Evolutionary conservation across 2,113 vertebrate species (phyloP).

Genomic region (Siniperca knerii): DNA sequence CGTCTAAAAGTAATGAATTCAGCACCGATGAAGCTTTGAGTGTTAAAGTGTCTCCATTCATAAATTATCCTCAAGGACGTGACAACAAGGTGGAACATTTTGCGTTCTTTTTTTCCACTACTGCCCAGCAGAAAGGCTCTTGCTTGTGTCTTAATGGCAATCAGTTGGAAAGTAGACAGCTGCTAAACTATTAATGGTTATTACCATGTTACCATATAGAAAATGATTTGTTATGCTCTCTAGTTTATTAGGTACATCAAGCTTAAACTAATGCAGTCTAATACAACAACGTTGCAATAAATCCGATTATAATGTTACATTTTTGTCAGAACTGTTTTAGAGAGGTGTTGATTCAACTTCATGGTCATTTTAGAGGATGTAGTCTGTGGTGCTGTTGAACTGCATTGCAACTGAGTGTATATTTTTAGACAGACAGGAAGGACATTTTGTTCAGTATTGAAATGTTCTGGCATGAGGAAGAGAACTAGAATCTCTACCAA

Average conservation of each 20-base stretch:
- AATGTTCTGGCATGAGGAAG: neutral
- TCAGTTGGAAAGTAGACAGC: neutral
- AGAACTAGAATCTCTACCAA: neutral
- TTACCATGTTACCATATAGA: neutral
- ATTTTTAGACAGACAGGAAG: neutral
- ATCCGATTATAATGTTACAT: neutral
- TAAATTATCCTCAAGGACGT: slow-evolving; percentile 40
- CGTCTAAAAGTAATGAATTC: neutral
- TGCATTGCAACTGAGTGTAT: neutral
- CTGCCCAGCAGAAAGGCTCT: neutral
- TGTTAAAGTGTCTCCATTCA: slow-evolving; percentile 12
- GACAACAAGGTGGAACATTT: slow-evolving; percentile 56
- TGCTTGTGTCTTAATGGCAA: slow-evolving; percentile 1
- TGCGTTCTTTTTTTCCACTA: slow-evolving; percentile 32
- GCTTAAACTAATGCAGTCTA: neutral
- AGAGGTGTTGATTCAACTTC: neutral
- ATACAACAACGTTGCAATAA: neutral
- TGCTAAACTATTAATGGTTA: neutral
- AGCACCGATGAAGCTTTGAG: neutral
- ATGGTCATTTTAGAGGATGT: neutral
- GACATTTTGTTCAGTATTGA: neutral
- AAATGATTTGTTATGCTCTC: neutral
- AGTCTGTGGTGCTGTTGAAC: neutral
- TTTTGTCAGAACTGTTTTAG: neutral
- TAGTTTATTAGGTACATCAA: neutral